These are phyloP conservation scores for Rhinichthys osculus DNA, from an alignment of 2,797 vertebrate genomes.

Conservation along the genomic window DNA sequence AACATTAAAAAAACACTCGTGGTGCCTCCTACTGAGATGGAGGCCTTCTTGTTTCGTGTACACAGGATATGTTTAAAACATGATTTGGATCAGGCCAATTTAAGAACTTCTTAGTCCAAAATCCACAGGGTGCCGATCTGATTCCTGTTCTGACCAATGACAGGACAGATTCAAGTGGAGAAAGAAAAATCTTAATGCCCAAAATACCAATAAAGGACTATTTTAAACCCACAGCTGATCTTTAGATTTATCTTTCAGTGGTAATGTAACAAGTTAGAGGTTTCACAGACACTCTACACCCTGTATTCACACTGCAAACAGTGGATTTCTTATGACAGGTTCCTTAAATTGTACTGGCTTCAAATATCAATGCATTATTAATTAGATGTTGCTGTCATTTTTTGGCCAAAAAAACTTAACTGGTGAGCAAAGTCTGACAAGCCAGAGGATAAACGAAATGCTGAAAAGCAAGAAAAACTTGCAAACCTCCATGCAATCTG, in stretches of 20 bases:
- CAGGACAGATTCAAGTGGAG: neutral
- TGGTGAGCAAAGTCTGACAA: neutral
- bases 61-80: neutral
- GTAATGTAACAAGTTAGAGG: neutral
- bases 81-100: neutral
- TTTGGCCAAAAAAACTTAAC: neutral
- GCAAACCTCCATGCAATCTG: slow-evolving; percentile 2
- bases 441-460: neutral
- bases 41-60: neutral
- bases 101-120: neutral
- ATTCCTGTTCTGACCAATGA: slow-evolving; percentile 19
- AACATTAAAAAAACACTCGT: neutral
- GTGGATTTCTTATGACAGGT: neutral
- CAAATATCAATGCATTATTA: slow-evolving; percentile 21
- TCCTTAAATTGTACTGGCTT: neutral
- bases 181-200: neutral
- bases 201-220: slow-evolving; percentile 6
- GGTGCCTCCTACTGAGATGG: neutral
- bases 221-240: neutral
- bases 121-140: slow-evolving; percentile 18
- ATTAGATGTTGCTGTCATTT: neutral
- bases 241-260: neutral
- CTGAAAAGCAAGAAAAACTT: slow-evolving; percentile 20
- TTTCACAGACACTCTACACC: neutral
- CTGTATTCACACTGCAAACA: neutral